Evolutionary conservation across 2,888 invertebrate genomes (phyloP).

Genomic region (Baccha elongata): DNA sequence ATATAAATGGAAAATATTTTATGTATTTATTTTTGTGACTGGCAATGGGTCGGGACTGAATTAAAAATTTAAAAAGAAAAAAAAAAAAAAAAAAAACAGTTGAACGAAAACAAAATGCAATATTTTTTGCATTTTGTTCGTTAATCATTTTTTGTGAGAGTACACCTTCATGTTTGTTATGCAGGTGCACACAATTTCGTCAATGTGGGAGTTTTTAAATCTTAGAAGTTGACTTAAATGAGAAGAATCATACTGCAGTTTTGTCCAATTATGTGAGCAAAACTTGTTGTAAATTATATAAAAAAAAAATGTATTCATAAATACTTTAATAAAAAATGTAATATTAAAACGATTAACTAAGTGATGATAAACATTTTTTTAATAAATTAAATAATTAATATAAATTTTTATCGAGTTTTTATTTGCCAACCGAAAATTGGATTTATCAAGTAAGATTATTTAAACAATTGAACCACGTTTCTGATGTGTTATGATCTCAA

Average conservation of each 20-base stretch:
- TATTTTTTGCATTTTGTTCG: constrained; percentile 27
- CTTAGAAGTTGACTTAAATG: constrained; percentile 26
- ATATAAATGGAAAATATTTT: constrained; percentile 16
- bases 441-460: no score
- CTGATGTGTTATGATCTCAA: no score
- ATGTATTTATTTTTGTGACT: constrained; percentile 36
- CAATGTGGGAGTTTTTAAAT: constrained; percentile 30
- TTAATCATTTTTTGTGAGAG: constrained; percentile 25
- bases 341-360: constrained; percentile 38
- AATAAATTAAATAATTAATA: constrained; percentile 51
- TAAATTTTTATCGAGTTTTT: no score
- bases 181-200: constrained; percentile 37
- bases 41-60: constrained; percentile 23
- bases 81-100: constrained; percentile 17
- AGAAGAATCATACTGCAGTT: constrained; percentile 29
- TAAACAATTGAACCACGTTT: no score
- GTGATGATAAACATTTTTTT: constrained; percentile 51
- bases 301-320: constrained; percentile 28
- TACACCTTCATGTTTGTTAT: constrained; percentile 33
- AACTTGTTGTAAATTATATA: constrained; percentile 47
- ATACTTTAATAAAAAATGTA: constrained; percentile 36
- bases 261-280: constrained; percentile 26
- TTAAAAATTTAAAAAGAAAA: constrained; percentile 11
- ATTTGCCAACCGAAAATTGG: no score
- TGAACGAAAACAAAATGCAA: constrained; percentile 27